Percentiles rank a stretch among this genome's conserved stretches.
These are phyloP conservation scores for Luidia sarsii DNA, from an alignment of 53 echinoderm and acorn worm genomes.

Conservation along the genomic window DNA sequence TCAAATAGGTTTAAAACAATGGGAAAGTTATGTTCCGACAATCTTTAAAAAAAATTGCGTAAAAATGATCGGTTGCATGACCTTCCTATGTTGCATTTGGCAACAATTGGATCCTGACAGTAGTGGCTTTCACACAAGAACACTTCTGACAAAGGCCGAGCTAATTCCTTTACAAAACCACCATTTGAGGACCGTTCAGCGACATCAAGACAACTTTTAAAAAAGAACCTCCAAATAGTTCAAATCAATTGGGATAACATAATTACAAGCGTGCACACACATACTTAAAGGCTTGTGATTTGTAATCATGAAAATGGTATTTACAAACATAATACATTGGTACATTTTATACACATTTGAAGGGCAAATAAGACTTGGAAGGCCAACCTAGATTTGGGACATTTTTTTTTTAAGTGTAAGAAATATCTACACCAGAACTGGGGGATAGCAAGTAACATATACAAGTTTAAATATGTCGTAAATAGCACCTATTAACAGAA, in stretches of 20 bases:
- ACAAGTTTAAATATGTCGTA: conserved; percentile 11
- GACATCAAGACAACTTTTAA: too few species aligned
- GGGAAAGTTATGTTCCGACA: neutral
- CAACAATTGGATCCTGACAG: conserved; percentile 19
- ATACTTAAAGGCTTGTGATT: conserved; percentile 45
- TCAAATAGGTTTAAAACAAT: neutral
- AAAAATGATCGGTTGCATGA: neutral
- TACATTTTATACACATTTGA: conserved; percentile 34
- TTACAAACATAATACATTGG: conserved; percentile 36
- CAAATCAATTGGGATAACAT: neutral
- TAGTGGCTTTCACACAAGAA: conserved; percentile 30
- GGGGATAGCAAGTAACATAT: neutral
- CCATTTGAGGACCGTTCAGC: neutral
- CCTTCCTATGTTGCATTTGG: conserved; percentile 4
- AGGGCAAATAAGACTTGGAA: neutral
- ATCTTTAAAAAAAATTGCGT: neutral
- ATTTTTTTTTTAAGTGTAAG: neutral
- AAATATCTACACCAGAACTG: conserved; percentile 38
- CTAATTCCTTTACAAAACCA: conserved; percentile 10
- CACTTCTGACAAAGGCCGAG: neutral
- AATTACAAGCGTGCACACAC: conserved; percentile 36
- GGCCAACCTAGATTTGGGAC: neutral
- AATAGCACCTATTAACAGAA: conserved; percentile 30
- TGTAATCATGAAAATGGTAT: conserved; percentile 18
- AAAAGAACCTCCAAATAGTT: neutral